Evolutionary conservation across 2,888 invertebrate genomes (phyloP).

Genomic region (Lissonota sp.): DNA sequence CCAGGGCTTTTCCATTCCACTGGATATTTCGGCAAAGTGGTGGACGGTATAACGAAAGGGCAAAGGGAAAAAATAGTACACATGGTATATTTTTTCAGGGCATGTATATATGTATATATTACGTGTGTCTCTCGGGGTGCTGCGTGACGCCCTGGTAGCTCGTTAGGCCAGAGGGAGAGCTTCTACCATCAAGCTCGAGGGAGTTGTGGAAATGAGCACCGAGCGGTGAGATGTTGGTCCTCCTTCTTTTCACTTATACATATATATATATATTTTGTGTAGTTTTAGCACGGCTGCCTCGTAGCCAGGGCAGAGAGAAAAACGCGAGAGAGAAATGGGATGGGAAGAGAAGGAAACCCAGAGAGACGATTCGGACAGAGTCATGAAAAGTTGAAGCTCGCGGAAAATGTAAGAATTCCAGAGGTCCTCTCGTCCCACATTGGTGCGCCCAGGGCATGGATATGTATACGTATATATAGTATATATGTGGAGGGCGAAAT

Average conservation of each 20-base stretch:
- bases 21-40: constrained; percentile 38
- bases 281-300: constrained; percentile 32
- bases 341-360: constrained; percentile 14
- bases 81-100: constrained; percentile 53
- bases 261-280: constrained; percentile 3
- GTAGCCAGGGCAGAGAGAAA: constrained; percentile 34
- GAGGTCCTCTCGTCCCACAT: constrained; percentile 25
- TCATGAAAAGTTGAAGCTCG: constrained; percentile 82
- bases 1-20: constrained; percentile 18
- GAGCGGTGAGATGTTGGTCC: constrained; percentile 41
- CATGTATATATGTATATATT: constrained; percentile 46
- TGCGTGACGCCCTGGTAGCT: constrained; percentile 54
- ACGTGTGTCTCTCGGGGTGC: constrained; percentile 71
- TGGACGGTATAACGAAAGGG: constrained; percentile 19
- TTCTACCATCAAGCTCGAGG: constrained; percentile 28
- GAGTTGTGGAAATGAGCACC: constrained; percentile 59
- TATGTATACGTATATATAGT: background rate
- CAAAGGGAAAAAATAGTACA: constrained; percentile 51
- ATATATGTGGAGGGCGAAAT: constrained; percentile 16
- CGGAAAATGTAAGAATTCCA: constrained; percentile 78
- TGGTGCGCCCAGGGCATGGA: constrained; percentile 36
- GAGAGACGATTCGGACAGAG: constrained; percentile 74
- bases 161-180: constrained; percentile 51
- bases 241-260: constrained; percentile 21
- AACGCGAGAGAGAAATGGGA: constrained; percentile 44